Evolutionary conservation across 1,140 invertebrate genomes (phyloP).

Genomic region (Protaetia brevitarsis): DNA sequence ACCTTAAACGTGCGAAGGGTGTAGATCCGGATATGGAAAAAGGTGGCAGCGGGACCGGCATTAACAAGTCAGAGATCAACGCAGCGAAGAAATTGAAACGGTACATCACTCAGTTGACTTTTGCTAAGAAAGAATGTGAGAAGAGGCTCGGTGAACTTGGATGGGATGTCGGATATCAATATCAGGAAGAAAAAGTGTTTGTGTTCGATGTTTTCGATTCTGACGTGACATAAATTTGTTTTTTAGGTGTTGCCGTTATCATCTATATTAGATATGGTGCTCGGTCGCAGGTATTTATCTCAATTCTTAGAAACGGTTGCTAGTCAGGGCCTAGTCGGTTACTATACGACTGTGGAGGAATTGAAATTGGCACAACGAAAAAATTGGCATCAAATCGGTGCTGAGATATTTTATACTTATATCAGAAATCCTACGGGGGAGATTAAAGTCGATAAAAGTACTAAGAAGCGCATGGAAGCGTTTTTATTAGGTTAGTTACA

Average conservation of each 20-base stretch:
- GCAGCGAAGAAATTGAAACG: constrained; percentile 69
- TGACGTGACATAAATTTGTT: not conserved
- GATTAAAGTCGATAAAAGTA: constrained; percentile 73
- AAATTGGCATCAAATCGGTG: constrained; percentile 81
- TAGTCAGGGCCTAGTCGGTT: constrained; percentile 76
- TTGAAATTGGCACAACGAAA: constrained; percentile 68
- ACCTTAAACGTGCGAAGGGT: constrained; percentile 79
- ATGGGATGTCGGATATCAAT: constrained; percentile 73
- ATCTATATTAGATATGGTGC: constrained; percentile 66
- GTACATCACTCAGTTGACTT: constrained; percentile 78
- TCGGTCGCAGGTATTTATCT: constrained; percentile 69
- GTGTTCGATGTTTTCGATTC: not conserved
- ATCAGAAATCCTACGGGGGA: constrained; percentile 73
- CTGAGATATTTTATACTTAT: constrained; percentile 87
- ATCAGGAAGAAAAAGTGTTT: constrained; percentile 41
- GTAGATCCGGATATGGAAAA: constrained; percentile 70
- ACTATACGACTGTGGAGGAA: constrained; percentile 86
- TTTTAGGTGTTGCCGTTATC: constrained; percentile 59
- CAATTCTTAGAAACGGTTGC: constrained; percentile 78
- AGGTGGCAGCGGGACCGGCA: constrained; percentile 50
- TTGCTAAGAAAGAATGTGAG: constrained; percentile 81
- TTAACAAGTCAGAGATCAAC: constrained; percentile 66
- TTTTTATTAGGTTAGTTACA: constrained; percentile 61
- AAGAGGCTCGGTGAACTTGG: constrained; percentile 72
- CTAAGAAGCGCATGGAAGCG: constrained; percentile 78